Conservation (phyloP, 2,113 vertebrate genomes). For the Myotis yumanensis region DNA sequence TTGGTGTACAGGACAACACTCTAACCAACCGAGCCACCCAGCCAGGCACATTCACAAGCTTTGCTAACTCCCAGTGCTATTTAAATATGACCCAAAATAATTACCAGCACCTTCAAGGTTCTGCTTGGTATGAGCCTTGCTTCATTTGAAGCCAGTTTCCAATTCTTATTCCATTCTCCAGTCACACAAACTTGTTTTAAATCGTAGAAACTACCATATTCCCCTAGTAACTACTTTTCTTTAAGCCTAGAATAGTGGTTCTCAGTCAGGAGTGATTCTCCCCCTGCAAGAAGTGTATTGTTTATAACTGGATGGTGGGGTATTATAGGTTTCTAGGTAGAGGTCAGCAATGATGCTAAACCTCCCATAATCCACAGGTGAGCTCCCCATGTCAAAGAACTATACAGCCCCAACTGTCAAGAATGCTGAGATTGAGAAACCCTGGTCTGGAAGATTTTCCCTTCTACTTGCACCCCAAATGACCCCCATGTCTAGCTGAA, state of each 20-base stretch:
- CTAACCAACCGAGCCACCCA: background rate
- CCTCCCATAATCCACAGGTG: background rate
- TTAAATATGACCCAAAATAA: background rate
- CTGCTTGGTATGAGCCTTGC: background rate
- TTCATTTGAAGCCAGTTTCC: background rate
- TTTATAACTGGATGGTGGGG: background rate
- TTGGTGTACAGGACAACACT: background rate
- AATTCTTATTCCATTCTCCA: background rate
- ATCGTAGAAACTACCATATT: background rate
- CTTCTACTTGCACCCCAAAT: background rate
- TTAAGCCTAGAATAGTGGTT: background rate
- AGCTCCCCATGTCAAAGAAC: background rate
- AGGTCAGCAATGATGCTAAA: background rate
- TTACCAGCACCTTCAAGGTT: background rate
- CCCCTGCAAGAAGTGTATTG: background rate
- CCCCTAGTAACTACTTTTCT: background rate
- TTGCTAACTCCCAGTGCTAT: background rate
- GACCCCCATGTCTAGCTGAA: background rate
- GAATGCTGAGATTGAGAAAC: background rate
- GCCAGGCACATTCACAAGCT: background rate
- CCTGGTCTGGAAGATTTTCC: background rate
- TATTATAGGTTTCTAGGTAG: background rate
- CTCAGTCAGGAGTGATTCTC: background rate
- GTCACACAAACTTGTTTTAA: background rate
- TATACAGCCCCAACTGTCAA: background rate